phyloP scores from a whole-genome alignment of 1,140 invertebrate species.

The Idris sp. region DNA sequence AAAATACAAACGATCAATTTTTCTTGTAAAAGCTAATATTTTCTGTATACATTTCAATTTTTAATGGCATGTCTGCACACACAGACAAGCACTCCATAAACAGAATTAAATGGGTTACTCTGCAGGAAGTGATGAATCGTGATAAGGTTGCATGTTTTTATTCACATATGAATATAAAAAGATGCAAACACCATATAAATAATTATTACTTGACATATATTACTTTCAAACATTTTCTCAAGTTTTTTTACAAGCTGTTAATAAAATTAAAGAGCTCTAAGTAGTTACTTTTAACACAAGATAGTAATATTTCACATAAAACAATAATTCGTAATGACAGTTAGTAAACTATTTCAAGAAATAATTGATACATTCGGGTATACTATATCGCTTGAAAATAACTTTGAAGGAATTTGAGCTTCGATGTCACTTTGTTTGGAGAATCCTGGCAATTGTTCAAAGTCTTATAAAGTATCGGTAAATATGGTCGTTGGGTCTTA shows the following conservation, averaged over 20 bases:
- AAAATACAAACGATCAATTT: not conserved
- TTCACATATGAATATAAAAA: conserved; percentile 25
- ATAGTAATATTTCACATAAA: no score
- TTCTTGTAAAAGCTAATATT: conserved; percentile 1
- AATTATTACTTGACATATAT: no score
- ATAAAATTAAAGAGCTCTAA: no score
- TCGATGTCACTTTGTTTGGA: not conserved
- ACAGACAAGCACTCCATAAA: conserved; percentile 33
- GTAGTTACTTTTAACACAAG: no score
- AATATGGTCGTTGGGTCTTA: conserved; percentile 27
- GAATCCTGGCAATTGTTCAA: conserved; percentile 19
- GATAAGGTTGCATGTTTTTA: conserved; percentile 50
- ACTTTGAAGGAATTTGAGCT: not conserved
- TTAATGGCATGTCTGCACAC: conserved; percentile 17
- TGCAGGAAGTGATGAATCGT: conserved; percentile 63
- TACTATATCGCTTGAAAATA: not conserved
- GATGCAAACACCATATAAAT: no score
- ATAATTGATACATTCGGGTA: conserved; percentile 7
- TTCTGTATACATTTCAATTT: conserved; percentile 35
- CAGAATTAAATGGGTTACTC: conserved; percentile 66
- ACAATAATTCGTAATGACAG: not conserved
- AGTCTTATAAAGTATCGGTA: conserved; percentile 2
- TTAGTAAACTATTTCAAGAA: conserved; percentile 1
- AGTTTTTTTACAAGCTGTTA: no score
- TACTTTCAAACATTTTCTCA: no score